Evolutionary conservation across 2,113 vertebrate species (phyloP), one percentile per base, ranked within the genome.

Genomic region (Lophotis ruficrista): DNA sequence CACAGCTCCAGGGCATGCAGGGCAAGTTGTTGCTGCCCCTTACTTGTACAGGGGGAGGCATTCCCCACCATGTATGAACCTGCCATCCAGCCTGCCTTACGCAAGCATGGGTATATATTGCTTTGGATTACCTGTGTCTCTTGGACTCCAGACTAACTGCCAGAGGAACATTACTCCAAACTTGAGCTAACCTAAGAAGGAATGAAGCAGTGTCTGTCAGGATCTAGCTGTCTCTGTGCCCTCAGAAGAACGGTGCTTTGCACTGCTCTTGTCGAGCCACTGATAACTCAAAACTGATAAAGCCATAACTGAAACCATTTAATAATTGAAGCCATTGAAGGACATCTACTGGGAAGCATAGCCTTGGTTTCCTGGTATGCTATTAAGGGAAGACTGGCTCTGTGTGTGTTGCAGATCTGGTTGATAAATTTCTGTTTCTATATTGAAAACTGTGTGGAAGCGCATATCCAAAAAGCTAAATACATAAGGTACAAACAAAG

Each of bases 11-110:
- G 72, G 41, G 56, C 38, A 75, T 0, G 2, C 37, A 35, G 47
- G 47, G 51, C 65, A 31, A 7, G 4, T 15, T 38, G 43, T 33
- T 69, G n/a, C 61, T 79, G 47, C 6, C 19, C 14, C 6, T 6
- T 10, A 5, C 60, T 54, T 20, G 7, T 30, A 6, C 3, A 4
- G 33, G 48, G 8, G 4, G 16, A 69, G 19, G 20, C 41, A n/a
- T 37, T 77, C 64, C 68, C 48, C 48, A 85, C 21, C 70, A 22
- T 2, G 1, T 8, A 21, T 1, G 0, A 61, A 38, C 73, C 53
- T 54, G 18, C 24, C 43, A 33, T 0, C 3, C 30, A 66, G 20
- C 0, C 3, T 12, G 48, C 33, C 57, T 72, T 28, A 2, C 3
- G 1, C 45, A 54, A 50, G 7, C 22, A 16, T 12, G 37, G 2